Percentiles rank a stretch among this genome's conserved stretches.
Conservation (phyloP, 2,888 invertebrate genomes). For the Synanthedon andrenaeformis region DNA sequence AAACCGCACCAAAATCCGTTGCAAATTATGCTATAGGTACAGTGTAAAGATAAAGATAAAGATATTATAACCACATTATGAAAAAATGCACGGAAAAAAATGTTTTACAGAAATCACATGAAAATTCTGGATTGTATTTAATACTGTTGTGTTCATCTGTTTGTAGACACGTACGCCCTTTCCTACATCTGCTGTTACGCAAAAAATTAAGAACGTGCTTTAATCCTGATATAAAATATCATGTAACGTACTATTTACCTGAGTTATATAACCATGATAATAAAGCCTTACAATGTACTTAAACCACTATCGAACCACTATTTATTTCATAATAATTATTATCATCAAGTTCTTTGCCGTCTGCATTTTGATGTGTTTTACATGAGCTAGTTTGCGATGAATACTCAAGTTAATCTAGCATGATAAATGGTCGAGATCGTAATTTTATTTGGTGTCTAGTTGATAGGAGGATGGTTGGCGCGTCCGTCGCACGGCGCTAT, state of each 20-base stretch:
- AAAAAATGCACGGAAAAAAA: too few relatives aligned
- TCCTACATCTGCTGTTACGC: conserved; percentile 31
- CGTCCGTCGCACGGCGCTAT: conserved; percentile 37
- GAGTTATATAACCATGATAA: conserved; percentile 8
- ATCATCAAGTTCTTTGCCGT: not conserved
- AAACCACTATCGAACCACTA: not conserved
- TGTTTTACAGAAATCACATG: not conserved
- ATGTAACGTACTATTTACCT: conserved; percentile 21
- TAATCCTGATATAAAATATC: conserved; percentile 3
- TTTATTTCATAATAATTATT: too few relatives aligned
- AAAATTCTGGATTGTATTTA: conserved; percentile 10
- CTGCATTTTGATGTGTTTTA: not conserved
- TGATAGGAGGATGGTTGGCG: conserved; percentile 36
- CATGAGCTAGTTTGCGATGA: conserved; percentile 19
- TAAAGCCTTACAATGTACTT: not conserved
- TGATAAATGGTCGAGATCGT: conserved; percentile 47
- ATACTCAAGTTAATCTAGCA: conserved; percentile 28
- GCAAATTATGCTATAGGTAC: not conserved
- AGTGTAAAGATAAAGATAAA: too few relatives aligned
- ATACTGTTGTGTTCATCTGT: conserved; percentile 23
- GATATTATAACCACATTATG: too few relatives aligned
- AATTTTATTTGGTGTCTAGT: conserved; percentile 48
- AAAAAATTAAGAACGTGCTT: conserved; percentile 35
- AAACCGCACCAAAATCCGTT: not conserved
- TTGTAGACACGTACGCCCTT: conserved; percentile 26